These are phyloP conservation scores for Crematogaster levior DNA, from an alignment of 2,888 invertebrate genomes.

Conservation along the genomic window DNA sequence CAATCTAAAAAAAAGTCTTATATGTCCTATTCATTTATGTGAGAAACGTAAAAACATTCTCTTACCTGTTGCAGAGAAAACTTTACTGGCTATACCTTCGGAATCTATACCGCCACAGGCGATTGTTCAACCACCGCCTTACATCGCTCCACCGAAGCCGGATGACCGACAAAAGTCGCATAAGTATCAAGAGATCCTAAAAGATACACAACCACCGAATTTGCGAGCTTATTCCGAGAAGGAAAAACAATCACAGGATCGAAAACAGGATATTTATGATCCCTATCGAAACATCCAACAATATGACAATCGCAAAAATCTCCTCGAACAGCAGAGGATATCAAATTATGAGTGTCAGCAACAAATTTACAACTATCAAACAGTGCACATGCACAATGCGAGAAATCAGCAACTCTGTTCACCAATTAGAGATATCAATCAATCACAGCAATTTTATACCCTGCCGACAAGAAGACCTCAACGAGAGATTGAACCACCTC, in stretches of 20 bases:
- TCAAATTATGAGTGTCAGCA: conserved; percentile 58
- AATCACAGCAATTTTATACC: conserved; percentile 84
- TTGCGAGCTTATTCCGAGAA: conserved; percentile 46
- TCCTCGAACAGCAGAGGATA: conserved; percentile 31
- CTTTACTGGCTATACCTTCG: conserved; percentile 77
- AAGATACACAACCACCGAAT: conserved; percentile 45
- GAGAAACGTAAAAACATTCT: neutral
- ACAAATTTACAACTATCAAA: conserved; percentile 53
- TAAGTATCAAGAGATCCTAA: conserved; percentile 69
- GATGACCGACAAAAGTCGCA: conserved; percentile 69
- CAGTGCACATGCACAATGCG: conserved; percentile 71
- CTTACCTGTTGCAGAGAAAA: conserved; percentile 81
- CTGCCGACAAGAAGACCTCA: conserved; percentile 86
- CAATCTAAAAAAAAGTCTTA: neutral
- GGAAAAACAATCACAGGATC: conserved; percentile 57
- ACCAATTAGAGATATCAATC: conserved; percentile 56
- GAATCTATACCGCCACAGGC: conserved; percentile 73
- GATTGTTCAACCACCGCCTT: conserved; percentile 77
- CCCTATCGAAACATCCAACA: conserved; percentile 57
- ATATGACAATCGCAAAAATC: conserved; percentile 55
- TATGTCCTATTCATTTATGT: conserved; percentile 32
- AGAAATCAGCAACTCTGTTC: conserved; percentile 73
- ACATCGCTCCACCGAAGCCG: conserved; percentile 77
- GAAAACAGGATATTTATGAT: conserved; percentile 58
- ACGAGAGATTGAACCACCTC: conserved; percentile 84